These are phyloP conservation scores for Hylaeus anthracinus DNA, from an alignment of 1,140 invertebrate species.

Conservation along the genomic window DNA sequence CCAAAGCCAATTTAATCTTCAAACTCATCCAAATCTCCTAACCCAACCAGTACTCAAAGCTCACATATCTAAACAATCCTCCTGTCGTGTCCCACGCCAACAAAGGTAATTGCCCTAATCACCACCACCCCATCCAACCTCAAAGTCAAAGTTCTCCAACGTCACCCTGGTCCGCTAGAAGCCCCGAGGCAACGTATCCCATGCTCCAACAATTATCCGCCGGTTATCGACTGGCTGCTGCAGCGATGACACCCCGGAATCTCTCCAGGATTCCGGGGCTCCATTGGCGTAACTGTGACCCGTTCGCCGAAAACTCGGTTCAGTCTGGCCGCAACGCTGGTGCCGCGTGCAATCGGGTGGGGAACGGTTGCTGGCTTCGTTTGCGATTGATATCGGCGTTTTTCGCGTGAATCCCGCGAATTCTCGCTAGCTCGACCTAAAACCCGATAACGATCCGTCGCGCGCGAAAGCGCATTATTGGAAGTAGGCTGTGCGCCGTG, in stretches of 20 bases:
- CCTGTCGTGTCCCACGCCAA: no score
- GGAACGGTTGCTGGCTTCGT: not conserved
- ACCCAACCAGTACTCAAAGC: no score
- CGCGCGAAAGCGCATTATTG: not conserved
- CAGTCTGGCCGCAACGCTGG: not conserved
- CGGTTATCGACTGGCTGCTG: not conserved
- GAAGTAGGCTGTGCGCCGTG: not conserved
- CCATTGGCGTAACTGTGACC: slow-evolving; percentile 22
- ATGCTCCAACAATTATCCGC: not conserved
- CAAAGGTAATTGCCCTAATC: no score
- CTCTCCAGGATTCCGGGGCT: not conserved
- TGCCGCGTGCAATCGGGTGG: not conserved
- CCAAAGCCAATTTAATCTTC: no score
- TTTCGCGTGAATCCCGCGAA: slow-evolving; percentile 18
- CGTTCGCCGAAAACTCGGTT: slow-evolving; percentile 1
- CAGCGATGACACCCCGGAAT: not conserved
- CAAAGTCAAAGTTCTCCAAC: not conserved
- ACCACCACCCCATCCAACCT: no score
- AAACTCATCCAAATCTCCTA: no score
- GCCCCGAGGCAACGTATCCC: not conserved
- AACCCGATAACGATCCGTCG: slow-evolving; percentile 13
- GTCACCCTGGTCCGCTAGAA: not conserved
- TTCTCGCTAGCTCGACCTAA: not conserved
- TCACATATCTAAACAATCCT: no score
- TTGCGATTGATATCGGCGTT: slow-evolving; percentile 1